phyloP scores from a whole-genome alignment of 2,113 vertebrate species.

The Sakesphorus luctuosus region DNA sequence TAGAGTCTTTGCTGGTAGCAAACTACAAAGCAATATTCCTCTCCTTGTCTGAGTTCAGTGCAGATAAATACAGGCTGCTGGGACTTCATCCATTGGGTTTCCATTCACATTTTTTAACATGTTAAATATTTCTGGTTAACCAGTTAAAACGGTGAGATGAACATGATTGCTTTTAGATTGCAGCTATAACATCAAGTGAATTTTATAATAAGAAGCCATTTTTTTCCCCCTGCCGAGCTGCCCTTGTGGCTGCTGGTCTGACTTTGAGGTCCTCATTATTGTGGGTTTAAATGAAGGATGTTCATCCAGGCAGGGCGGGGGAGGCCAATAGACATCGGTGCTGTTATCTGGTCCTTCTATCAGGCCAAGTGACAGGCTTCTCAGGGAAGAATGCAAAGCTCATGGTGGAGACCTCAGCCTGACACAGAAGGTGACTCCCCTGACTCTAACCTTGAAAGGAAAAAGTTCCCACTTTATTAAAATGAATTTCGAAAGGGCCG shows the following conservation, averaged over 20 bases:
- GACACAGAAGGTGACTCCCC: conserved; percentile 96
- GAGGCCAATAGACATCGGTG: conserved; percentile 71
- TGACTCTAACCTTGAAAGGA: conserved; percentile 95
- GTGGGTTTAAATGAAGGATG: conserved; percentile 85
- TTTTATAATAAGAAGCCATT: conserved; percentile 72
- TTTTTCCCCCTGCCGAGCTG: conserved; percentile 50
- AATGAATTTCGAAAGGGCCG: conserved; percentile 98
- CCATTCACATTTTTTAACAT: not conserved
- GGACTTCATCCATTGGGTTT: not conserved
- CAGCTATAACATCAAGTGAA: conserved; percentile 60
- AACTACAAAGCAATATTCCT: not conserved
- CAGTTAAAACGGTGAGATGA: conserved; percentile 57
- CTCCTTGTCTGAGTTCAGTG: not conserved
- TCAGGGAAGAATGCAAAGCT: conserved; percentile 78
- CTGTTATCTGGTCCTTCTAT: conserved; percentile 85
- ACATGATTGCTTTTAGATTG: conserved; percentile 67
- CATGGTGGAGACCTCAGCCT: conserved; percentile 85
- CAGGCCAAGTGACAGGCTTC: conserved; percentile 86
- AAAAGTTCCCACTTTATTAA: conserved; percentile 98
- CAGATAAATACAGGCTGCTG: not conserved
- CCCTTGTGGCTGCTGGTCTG: conserved; percentile 82
- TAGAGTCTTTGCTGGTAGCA: not conserved
- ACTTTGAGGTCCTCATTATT: conserved; percentile 88
- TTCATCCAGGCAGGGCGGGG: conserved; percentile 79
- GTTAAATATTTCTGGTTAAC: conserved; percentile 63